Evolutionary conservation across 2,797 vertebrate genomes (phyloP), one percentile per base, ranked within the genome.

Genomic region (Novumbra hubbsi): DNA sequence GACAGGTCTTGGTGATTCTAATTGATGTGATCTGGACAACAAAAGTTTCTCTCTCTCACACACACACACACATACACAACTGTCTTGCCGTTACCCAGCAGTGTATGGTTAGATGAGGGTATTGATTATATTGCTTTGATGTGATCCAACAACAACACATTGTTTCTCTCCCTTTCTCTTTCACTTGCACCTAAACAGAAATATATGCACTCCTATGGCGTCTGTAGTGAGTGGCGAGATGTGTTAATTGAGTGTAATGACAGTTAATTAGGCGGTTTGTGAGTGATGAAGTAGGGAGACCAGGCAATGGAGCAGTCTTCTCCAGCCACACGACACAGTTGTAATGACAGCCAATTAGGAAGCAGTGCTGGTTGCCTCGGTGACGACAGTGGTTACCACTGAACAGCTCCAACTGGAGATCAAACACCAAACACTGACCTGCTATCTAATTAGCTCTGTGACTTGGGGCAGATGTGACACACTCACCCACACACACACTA

Each of bases 11-110:
- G 85, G 77, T 84, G 84, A 86, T 84, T 78, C 83, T 91, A 91
- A 92, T 91, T 87, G 88, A 81, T 88, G 79, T 84, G 85, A 87
- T 90, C 85, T 83, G 87, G 89, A 87, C 90, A 89, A 88, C 87
- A 87, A n/a, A 24, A 21, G 41, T 5, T 62, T 19, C 21, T 27
- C 41, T 19, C 55, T 45, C 30, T 17, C 50, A 62, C 70, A 38
- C 32, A 69, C 73, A 62, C 73, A 49, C 66, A 74, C 64, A 74
- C 64, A 52, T 32, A 60, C 21, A 68, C 21, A 55, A 50, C 30
- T 5, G n/a, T 60, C 57, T 60, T 60, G 57, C 9, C n/a, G 9
- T 7, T n/a, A 12, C 17, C 21, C 19, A 17, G 21, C 55, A 21
- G 52, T 55, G 52, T 27, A 9, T 62, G 24, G 24, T 14, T 28